Evolutionary conservation across 2,797 vertebrate genomes (phyloP), one percentile per base, ranked within the genome.

Genomic region (Girardinus metallicus): DNA sequence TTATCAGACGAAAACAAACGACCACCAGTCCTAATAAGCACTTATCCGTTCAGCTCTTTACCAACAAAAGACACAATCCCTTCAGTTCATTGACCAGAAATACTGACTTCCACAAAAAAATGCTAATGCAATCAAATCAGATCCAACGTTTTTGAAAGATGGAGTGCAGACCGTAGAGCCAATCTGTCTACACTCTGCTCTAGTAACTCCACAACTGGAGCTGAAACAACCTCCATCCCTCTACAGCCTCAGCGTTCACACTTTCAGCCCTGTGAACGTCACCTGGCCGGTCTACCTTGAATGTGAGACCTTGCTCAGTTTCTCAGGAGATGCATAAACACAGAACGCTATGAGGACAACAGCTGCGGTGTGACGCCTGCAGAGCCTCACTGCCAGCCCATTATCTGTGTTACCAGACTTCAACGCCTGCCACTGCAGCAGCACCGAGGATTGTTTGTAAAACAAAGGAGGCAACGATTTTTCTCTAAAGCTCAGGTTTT

Each of bases 101-200:
- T 71, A 15, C 68, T 44, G 39, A 15, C 23, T 7, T 43, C 39
- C 26, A 16, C 68, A 29, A 29, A 46, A 46, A 62, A 71, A 29
- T 71, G 68, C 41, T 46, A 71, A 44, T 29, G 26, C 29, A 71
- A 71, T 46, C 41, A 44, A 71, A 71, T 71, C 68, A 71, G 41
- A 46, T 71, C 12, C 26, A 44, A 44, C 41, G 26, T n/a, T 26
- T 36, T 23, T 41, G 64, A 41, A 26, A 12, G 64, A 29, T 16
- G 68, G 21, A 16, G 5, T 1, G 41, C 68, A 46, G 41, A 71
- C 13, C 26, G 44, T 9, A 44, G 41, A 44, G 41, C 26, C 26
- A 46, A 29, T 29, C 11, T 44, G 15, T 70, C 64, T n/a, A 13
- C 10, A 43, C 41, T 3, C 16, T 71, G 6, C 26, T 29, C 15